Conservation (phyloP, 2,888 invertebrate genomes). For the Taphrorychus bicolor region DNA sequence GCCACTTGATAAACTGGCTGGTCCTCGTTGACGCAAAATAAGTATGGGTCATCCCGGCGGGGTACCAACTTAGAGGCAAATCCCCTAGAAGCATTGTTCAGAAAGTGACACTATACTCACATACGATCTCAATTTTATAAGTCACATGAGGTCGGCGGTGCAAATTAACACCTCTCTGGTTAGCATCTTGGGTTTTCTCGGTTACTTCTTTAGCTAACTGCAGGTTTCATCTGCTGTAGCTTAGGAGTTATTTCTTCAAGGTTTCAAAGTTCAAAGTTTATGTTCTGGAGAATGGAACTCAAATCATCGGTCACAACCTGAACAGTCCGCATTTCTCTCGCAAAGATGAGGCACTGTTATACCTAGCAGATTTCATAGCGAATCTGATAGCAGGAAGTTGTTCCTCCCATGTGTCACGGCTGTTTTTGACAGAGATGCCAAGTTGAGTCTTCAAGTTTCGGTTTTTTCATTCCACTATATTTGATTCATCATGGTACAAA, state of each 20-base stretch:
- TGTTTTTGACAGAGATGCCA: constrained; percentile 45
- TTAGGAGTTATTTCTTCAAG: constrained; percentile 7
- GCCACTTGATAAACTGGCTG: constrained; percentile 14
- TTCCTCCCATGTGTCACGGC: constrained; percentile 51
- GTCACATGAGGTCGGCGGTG: not conserved
- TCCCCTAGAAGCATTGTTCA: not conserved
- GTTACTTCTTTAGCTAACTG: not conserved
- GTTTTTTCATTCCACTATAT: constrained; percentile 44
- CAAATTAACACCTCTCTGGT: not conserved
- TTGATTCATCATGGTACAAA: constrained; percentile 44
- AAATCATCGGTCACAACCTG: constrained; percentile 44
- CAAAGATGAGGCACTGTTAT: constrained; percentile 50
- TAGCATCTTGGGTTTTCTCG: not conserved
- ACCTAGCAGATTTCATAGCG: constrained; percentile 52
- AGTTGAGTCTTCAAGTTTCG: constrained; percentile 52
- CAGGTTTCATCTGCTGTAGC: too few species aligned
- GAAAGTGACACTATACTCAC: not conserved
- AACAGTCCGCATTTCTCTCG: constrained; percentile 52
- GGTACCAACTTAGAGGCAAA: constrained; percentile 12
- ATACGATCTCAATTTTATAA: not conserved
- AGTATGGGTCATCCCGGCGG: constrained; percentile 19
- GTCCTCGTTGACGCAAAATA: not conserved
- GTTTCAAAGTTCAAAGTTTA: constrained; percentile 6
- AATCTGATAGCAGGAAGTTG: constrained; percentile 52
- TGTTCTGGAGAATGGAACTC: not conserved